These are phyloP conservation scores for Polyommatus iphigenia DNA, from an alignment of 2,888 invertebrate species.

Conservation along the genomic window DNA sequence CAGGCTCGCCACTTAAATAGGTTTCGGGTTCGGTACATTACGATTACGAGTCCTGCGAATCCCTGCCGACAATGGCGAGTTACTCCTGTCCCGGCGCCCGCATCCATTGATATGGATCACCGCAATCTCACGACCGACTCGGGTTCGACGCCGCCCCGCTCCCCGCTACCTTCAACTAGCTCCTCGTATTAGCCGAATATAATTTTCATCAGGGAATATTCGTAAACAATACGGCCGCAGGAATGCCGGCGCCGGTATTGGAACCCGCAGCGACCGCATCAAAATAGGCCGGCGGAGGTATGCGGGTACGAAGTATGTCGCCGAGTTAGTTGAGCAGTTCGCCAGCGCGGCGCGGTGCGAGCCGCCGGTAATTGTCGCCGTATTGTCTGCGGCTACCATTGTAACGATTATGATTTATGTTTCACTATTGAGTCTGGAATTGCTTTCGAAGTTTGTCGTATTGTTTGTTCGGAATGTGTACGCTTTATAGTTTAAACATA, in stretches of 20 bases:
- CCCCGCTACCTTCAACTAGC: background rate
- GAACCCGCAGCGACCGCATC: background rate
- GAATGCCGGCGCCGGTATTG: constrained; percentile 12
- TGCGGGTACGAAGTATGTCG: background rate
- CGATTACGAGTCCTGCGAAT: background rate
- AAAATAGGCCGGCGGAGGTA: background rate
- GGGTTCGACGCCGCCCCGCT: background rate
- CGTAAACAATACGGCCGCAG: constrained; percentile 3
- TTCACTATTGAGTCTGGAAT: background rate
- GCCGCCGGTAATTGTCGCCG: background rate
- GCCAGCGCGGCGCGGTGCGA: background rate
- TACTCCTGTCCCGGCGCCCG: background rate
- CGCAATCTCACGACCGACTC: background rate
- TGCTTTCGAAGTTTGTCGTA: constrained; percentile 3
- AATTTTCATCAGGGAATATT: background rate
- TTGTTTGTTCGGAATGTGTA: background rate
- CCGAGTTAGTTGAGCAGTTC: constrained; percentile 1
- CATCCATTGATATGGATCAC: constrained; percentile 13
- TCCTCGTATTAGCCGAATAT: background rate
- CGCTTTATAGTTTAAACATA: background rate
- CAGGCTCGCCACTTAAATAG: too few species aligned
- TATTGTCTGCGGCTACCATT: constrained; percentile 1
- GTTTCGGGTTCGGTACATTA: background rate
- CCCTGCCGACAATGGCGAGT: background rate
- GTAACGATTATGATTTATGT: constrained; percentile 20